phyloP scores from a whole-genome alignment of 2,888 invertebrate species.

The Polydrusus cervinus region DNA sequence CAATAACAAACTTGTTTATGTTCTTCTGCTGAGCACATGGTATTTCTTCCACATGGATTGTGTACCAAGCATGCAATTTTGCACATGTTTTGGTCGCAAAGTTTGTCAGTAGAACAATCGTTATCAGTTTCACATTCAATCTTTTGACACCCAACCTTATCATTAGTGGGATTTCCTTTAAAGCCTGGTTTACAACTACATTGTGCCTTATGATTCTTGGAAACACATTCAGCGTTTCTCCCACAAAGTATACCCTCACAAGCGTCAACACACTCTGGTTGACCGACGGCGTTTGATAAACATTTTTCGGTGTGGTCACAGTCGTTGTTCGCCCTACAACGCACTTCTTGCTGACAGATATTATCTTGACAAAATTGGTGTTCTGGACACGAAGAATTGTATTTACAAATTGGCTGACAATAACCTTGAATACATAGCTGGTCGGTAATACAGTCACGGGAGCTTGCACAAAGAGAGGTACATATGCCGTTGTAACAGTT shows the following conservation, averaged over 20 bases:
- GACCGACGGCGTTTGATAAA: constrained; percentile 79
- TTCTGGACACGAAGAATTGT: constrained; percentile 87
- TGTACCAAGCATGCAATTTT: constrained; percentile 88
- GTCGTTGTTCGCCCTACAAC: constrained; percentile 82
- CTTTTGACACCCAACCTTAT: constrained; percentile 84
- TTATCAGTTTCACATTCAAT: constrained; percentile 83
- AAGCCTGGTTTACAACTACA: constrained; percentile 88
- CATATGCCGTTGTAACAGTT: constrained; percentile 89
- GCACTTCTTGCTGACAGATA: constrained; percentile 88
- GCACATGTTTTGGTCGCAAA: constrained; percentile 88
- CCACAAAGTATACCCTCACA: constrained; percentile 86
- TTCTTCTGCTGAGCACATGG: constrained; percentile 88
- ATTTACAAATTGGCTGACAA: constrained; percentile 89
- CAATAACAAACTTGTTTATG: constrained; percentile 88
- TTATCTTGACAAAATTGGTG: constrained; percentile 89
- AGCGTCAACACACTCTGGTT: constrained; percentile 84
- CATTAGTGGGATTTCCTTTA: constrained; percentile 82
- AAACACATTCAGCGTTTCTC: constrained; percentile 86
- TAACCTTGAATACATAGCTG: constrained; percentile 89
- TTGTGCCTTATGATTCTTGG: constrained; percentile 81
- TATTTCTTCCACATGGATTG: constrained; percentile 90
- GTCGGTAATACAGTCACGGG: constrained; percentile 88
- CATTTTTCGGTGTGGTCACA: constrained; percentile 86
- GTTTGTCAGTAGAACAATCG: constrained; percentile 87
- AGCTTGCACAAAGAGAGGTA: constrained; percentile 83